These are phyloP conservation scores for Ciconia nigra DNA, from an alignment of 2,797 vertebrate species.

Conservation along the genomic window DNA sequence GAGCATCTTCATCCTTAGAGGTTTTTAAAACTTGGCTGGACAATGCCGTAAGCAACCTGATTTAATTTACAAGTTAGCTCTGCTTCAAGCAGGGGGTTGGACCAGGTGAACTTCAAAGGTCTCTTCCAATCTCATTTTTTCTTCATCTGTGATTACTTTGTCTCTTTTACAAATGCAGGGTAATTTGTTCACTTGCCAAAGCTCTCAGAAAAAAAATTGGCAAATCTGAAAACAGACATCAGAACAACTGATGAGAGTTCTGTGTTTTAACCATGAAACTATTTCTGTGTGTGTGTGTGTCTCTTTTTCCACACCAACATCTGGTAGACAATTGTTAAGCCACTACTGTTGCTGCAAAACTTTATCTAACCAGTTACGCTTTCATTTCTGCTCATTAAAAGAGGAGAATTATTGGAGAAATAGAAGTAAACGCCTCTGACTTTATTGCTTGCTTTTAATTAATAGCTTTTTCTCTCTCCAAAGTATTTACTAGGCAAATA, in stretches of 20 bases:
- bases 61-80: not conserved
- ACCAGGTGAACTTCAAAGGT: not conserved
- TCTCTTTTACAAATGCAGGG: not conserved
- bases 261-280: not conserved
- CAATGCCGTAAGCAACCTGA: not conserved
- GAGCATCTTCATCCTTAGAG: not conserved
- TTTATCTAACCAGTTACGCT: not conserved
- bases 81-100: not conserved
- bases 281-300: not conserved
- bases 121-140: not conserved
- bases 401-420: not conserved
- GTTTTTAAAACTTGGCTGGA: not conserved
- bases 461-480: not conserved
- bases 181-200: not conserved
- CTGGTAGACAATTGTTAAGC: not conserved
- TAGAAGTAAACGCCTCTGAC: not conserved
- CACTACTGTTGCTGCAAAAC: not conserved
- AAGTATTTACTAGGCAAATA: not conserved
- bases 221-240: not conserved
- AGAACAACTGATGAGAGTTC: not conserved
- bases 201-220: not conserved
- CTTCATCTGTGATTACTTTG: not conserved
- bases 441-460: not conserved
- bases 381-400: not conserved
- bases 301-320: not conserved